Evolutionary conservation across 2,113 vertebrate species (phyloP), one percentile per base, ranked within the genome.

Genomic region (Halichoerus grypus): DNA sequence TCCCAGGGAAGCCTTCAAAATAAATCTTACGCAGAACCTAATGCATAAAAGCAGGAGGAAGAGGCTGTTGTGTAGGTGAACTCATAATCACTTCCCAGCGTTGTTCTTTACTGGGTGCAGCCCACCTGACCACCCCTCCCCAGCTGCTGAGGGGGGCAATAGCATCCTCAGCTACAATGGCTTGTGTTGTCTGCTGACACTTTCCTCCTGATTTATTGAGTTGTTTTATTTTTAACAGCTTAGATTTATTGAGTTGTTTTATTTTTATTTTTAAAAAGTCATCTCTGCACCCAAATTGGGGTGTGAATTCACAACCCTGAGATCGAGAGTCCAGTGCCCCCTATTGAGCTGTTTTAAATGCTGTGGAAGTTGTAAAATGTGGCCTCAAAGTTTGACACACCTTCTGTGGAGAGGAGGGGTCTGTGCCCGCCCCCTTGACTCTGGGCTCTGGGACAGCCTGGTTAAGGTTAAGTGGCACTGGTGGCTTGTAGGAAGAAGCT

Each of bases 21-120:
- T 31, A n/a, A 63, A 22, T 24, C 53, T 55, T 24, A 96, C 97
- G 96, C 92, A 97, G 91, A 97, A 59, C 46, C 57, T 9, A 63
- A 14, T 5, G 26, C 9, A 1, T 18, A 16, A 61, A 46, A 46
- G 63, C 65, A 15, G 31, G 63, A 72, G 15, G 49, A 49, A 39
- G 72, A 65, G 36, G 24, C 24, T 8, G 0, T 18, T 19, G n/a
- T 4, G 26, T 2, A 0, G 3, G 55, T 19, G 76, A 7, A 14
- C 0, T 5, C 0, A 2, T 5, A 26, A 5, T 21, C 71, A 11
- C 46, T 53, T 42, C 26, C 19, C 26, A 1, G 4, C 21, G 26
- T 16, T 9, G 0, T 4, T 51, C 63, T 12, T 2, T 1, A 9
- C 7, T 0, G 18, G 42, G n/a, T 12, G 14, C 13, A 15, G 33